Percentiles rank a stretch among this genome's conserved stretches.
These are phyloP conservation scores for Laothoe populi DNA, from an alignment of 2,888 invertebrate genomes.

Conservation along the genomic window DNA sequence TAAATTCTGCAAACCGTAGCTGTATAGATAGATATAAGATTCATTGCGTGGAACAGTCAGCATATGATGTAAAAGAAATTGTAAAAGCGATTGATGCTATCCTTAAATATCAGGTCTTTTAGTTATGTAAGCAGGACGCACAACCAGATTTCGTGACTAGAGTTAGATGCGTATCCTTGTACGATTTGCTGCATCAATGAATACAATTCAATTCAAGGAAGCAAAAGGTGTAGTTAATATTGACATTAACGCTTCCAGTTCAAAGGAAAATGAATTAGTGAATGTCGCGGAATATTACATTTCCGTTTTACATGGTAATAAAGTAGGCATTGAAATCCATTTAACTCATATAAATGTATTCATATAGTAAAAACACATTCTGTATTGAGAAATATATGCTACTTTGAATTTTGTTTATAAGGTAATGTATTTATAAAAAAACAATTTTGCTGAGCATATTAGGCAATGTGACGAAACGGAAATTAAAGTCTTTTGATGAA, in stretches of 20 bases:
- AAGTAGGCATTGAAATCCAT: not conserved
- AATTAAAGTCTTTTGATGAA: slow-evolving; percentile 39
- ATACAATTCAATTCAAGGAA: slow-evolving; percentile 36
- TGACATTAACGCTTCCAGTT: slow-evolving; percentile 21
- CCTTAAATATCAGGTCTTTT: slow-evolving; percentile 11
- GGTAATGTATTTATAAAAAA: not conserved
- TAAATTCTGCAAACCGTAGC: not conserved
- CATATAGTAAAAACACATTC: not conserved
- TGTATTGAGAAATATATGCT: not conserved
- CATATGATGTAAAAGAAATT: slow-evolving; percentile 29
- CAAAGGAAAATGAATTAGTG: slow-evolving; percentile 30
- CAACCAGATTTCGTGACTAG: slow-evolving; percentile 37
- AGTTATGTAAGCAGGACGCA: slow-evolving; percentile 40
- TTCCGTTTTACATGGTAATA: not conserved
- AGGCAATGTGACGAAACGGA: slow-evolving; percentile 11
- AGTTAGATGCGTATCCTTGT: slow-evolving; percentile 36
- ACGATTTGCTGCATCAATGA: slow-evolving; percentile 38
- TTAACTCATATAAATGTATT: not conserved
- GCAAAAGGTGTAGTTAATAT: slow-evolving; percentile 3
- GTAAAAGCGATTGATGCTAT: slow-evolving; percentile 18
- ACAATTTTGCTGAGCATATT: not conserved
- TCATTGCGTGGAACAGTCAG: slow-evolving; percentile 29
- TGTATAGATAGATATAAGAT: not conserved
- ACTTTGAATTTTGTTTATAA: not conserved
- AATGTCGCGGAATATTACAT: slow-evolving; percentile 1